phyloP scores from a whole-genome alignment of 2,888 invertebrate species.

The Ischnus inquisitorius region DNA sequence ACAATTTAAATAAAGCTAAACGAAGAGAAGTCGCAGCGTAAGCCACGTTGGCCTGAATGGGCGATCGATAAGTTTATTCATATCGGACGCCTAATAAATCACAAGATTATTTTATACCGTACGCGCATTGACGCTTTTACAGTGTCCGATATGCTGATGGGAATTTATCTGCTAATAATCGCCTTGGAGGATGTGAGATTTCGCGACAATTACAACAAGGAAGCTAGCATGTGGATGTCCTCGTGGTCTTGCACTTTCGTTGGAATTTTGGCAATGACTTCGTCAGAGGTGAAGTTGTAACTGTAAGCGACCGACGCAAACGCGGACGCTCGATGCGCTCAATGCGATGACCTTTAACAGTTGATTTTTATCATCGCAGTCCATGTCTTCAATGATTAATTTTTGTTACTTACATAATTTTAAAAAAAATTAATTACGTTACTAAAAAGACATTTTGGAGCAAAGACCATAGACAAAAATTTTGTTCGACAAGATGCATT shows the following conservation, averaged over 20 bases:
- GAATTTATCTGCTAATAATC: conserved; percentile 89
- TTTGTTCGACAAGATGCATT: no score
- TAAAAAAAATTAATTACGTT: no score
- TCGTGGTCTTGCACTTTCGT: conserved; percentile 89
- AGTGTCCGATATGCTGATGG: conserved; percentile 90
- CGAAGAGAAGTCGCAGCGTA: neutral
- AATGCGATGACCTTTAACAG: no score
- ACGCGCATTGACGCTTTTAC: conserved; percentile 71
- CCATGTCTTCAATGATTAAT: neutral
- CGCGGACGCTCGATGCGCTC: no score
- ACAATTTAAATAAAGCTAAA: neutral
- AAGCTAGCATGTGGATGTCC: conserved; percentile 88
- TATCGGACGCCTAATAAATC: conserved; percentile 62
- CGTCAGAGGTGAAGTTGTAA: conserved; percentile 87
- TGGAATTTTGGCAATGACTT: conserved; percentile 89
- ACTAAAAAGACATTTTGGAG: no score
- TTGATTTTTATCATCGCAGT: no score
- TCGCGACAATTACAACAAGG: conserved; percentile 87
- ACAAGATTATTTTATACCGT: conserved; percentile 35
- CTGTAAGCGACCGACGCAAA: no score
- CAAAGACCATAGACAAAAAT: no score
- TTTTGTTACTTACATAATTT: neutral
- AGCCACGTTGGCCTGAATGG: neutral
- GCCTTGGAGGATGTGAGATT: conserved; percentile 88
- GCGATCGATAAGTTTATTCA: conserved; percentile 18